A percentile compares a stretch with the other conserved stretches of the same genome.
phyloP scores from a whole-genome alignment of 2,797 vertebrate genomes.

The Epinephelus coioides region DNA sequence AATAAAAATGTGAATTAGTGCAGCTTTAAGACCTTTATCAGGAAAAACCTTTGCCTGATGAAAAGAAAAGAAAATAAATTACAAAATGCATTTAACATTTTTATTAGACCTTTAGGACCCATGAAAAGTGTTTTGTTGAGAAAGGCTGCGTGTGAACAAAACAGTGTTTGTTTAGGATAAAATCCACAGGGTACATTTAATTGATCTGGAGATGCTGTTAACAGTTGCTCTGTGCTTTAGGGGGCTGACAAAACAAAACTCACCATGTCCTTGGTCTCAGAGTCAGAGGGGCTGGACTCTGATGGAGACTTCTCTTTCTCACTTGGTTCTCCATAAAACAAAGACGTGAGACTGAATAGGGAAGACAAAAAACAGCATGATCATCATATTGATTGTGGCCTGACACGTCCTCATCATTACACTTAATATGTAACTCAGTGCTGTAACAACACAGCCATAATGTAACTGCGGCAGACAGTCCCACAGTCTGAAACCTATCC shows the following conservation, averaged over 20 bases:
- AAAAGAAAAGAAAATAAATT: background rate
- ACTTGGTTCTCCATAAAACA: slow-evolving; percentile 96
- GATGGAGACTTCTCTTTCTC: slow-evolving; percentile 98
- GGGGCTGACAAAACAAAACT: slow-evolving; percentile 41
- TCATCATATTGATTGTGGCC: slow-evolving; percentile 6
- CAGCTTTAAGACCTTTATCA: too few species aligned
- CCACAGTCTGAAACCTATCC: background rate
- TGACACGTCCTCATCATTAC: slow-evolving; percentile 12
- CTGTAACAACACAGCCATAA: background rate
- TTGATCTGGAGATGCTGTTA: slow-evolving; percentile 2
- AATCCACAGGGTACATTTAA: slow-evolving; percentile 12
- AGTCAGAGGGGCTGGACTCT: slow-evolving; percentile 92
- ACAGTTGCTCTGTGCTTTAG: background rate
- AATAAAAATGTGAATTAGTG: too few species aligned
- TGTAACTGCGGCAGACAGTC: slow-evolving; percentile 16
- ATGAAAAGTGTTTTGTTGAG: slow-evolving; percentile 32
- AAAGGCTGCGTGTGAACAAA: background rate
- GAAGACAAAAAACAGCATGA: slow-evolving; percentile 3
- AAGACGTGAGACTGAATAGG: slow-evolving; percentile 90
- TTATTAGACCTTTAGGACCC: slow-evolving; percentile 21
- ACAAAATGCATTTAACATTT: background rate
- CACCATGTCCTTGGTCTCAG: slow-evolving; percentile 90
- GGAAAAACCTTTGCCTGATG: too few species aligned
- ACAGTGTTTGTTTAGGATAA: background rate
- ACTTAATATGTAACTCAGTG: background rate